Evolutionary conservation across 2,888 invertebrate genomes (phyloP).

Genomic region (Clanis bilineata): DNA sequence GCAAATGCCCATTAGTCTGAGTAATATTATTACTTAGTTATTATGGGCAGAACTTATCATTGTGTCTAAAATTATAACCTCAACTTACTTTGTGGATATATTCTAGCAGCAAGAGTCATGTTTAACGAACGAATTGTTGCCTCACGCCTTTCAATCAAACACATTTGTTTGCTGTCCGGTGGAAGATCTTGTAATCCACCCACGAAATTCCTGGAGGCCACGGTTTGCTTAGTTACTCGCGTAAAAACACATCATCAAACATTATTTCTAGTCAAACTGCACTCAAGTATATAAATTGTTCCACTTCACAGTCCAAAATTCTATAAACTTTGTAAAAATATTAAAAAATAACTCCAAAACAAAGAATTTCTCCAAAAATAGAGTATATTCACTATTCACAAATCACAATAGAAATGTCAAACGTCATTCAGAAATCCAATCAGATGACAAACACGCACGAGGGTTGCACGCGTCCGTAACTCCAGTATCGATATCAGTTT

Average conservation of each 20-base stretch:
- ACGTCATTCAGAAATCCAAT: conserved; percentile 17
- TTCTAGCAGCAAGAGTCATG: conserved; percentile 70
- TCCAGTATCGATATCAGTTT: conserved; percentile 10
- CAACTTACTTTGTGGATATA: conserved; percentile 67
- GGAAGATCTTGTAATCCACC: conserved; percentile 47
- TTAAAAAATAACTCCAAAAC: background rate
- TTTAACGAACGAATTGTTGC: conserved; percentile 51
- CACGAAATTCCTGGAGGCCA: conserved; percentile 52
- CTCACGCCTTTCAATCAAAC: conserved; percentile 56
- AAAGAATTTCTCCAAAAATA: background rate
- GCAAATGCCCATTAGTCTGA: too few species aligned
- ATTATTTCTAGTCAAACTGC: background rate
- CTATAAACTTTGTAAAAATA: conserved; percentile 3
- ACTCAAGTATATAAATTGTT: background rate
- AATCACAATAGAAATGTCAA: background rate
- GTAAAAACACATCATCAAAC: conserved; percentile 16
- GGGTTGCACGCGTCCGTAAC: conserved; percentile 5
- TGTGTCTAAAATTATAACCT: conserved; percentile 11
- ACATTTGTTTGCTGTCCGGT: conserved; percentile 57
- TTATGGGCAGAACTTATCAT: background rate
- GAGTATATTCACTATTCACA: conserved; percentile 10
- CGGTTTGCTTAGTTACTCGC: conserved; percentile 39
- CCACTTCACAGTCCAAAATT: background rate
- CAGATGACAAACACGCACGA: conserved; percentile 11
- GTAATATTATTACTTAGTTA: too few species aligned